phyloP scores from a whole-genome alignment of 2,113 vertebrate genomes.

The Burhinus oedicnemus region DNA sequence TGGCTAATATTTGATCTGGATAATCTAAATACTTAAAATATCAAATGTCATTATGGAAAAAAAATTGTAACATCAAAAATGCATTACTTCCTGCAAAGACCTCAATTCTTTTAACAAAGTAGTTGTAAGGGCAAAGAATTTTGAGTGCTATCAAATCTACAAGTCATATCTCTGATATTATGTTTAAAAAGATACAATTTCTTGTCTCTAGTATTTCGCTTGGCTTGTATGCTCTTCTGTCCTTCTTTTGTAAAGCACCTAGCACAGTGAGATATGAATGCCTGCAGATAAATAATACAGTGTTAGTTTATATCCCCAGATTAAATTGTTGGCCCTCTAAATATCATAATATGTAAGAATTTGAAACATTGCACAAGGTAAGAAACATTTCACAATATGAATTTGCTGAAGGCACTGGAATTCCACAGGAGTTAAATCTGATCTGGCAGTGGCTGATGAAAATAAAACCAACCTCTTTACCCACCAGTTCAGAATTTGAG shows the following conservation, averaged over 20 bases:
- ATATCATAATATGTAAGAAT: background rate
- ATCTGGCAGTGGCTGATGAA: background rate
- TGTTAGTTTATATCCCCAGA: background rate
- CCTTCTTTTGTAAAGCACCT: background rate
- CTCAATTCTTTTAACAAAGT: background rate
- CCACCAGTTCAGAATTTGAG: background rate
- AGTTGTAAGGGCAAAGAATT: background rate
- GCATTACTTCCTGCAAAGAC: background rate
- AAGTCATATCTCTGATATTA: background rate
- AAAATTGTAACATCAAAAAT: background rate
- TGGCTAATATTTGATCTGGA: background rate
- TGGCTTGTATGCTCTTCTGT: background rate
- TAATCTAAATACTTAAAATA: background rate
- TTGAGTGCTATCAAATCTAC: background rate
- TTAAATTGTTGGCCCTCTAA: background rate
- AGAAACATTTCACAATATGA: background rate
- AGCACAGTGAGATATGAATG: background rate
- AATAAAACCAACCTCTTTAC: background rate
- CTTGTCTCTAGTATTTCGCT: background rate
- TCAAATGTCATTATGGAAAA: background rate
- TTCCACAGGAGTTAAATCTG: background rate
- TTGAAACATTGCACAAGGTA: background rate
- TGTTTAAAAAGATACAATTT: background rate
- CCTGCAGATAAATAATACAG: background rate
- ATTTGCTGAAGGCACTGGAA: background rate